Percentiles rank a stretch among this genome's conserved stretches.
phyloP scores from a whole-genome alignment of 2,113 vertebrate species.

The Ceyx melanurus region DNA sequence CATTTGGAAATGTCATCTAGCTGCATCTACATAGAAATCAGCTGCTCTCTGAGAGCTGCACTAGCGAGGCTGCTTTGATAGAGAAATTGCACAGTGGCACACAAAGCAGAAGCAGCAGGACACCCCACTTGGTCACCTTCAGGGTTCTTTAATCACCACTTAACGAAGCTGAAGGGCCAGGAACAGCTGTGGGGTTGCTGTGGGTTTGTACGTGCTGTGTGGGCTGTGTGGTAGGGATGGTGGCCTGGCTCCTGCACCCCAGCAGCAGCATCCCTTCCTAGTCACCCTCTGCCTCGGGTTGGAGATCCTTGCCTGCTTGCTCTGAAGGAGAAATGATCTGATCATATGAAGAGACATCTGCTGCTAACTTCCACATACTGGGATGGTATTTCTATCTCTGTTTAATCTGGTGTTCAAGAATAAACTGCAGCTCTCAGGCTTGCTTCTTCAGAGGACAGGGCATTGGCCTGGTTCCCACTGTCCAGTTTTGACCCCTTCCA shows the following conservation, averaged over 20 bases:
- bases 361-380: not conserved
- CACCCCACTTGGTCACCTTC: not conserved
- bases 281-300: not conserved
- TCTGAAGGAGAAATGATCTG: not conserved
- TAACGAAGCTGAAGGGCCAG: not conserved
- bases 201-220: not conserved
- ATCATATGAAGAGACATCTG: not conserved
- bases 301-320: not conserved
- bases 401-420: not conserved
- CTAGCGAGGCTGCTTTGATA: slow-evolving; percentile 62
- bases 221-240: not conserved
- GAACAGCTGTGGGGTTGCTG: not conserved
- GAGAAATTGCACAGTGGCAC: slow-evolving; percentile 35
- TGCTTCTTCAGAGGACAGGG: not conserved
- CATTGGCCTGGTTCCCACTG: not conserved
- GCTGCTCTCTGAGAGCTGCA: slow-evolving; percentile 60
- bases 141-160: slow-evolving; percentile 12
- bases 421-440: not conserved
- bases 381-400: not conserved
- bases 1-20: slow-evolving; percentile 86
- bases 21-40: slow-evolving; percentile 83
- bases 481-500: not conserved
- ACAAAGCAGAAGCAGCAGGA: slow-evolving; percentile 52
- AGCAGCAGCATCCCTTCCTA: not conserved
- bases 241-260: not conserved